Conservation (phyloP, 2,888 invertebrate genomes). For the Torymus auratus region DNA sequence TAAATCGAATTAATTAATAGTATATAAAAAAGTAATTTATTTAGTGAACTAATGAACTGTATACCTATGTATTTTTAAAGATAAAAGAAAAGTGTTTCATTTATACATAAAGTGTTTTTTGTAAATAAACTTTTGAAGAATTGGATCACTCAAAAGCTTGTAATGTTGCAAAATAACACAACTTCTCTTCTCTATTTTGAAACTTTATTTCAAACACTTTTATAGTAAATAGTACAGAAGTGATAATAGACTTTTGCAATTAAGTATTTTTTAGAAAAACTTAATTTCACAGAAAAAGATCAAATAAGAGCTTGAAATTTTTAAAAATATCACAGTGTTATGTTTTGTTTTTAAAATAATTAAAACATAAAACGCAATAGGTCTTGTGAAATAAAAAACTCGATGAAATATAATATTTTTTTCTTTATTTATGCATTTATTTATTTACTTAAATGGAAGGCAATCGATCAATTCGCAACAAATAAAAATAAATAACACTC, state of each 20-base stretch:
- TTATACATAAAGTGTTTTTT: background rate
- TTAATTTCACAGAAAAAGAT: no score
- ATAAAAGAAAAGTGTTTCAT: background rate
- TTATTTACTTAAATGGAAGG: conserved; percentile 77
- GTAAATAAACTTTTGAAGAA: background rate
- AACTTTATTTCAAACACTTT: no score
- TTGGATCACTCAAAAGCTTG: background rate
- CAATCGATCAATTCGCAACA: conserved; percentile 77
- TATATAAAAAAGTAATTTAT: no score
- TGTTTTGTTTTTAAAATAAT: background rate
- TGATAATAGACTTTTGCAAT: no score
- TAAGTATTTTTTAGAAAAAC: no score
- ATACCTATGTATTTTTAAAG: background rate
- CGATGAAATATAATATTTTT: conserved; percentile 21
- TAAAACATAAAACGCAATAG: conserved; percentile 8
- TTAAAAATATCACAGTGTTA: no score
- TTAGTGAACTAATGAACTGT: background rate
- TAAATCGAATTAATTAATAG: no score
- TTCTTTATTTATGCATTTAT: conserved; percentile 58
- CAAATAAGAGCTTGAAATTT: no score
- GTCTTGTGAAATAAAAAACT: conserved; percentile 3
- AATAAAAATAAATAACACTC: conserved; percentile 77
- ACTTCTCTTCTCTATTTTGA: no score
- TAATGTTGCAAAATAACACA: no score
- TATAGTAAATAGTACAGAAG: no score